Evolutionary conservation across 2,888 invertebrate species (phyloP).

Genomic region (Calephelis perditalis): DNA sequence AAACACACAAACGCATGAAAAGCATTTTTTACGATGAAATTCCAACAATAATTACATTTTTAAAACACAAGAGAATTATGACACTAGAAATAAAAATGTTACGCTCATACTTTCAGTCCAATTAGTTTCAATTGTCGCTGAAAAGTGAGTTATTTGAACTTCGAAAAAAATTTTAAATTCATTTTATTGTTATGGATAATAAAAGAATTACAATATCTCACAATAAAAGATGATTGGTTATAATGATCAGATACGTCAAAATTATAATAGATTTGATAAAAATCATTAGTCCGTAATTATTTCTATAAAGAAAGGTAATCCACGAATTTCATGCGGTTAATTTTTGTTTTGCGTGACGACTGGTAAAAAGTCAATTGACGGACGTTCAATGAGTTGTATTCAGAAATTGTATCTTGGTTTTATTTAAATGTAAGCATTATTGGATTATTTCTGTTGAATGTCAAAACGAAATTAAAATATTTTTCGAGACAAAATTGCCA

Average conservation of each 20-base stretch:
- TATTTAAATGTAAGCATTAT: conserved; percentile 2
- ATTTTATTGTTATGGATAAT: neutral
- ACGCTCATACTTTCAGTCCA: conserved; percentile 14
- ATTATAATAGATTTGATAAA: conserved; percentile 5
- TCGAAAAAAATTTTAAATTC: neutral
- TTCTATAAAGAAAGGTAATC: conserved; percentile 16
- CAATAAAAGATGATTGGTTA: neutral
- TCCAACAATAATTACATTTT: neutral
- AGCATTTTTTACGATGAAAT: neutral
- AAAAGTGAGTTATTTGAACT: neutral
- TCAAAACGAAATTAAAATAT: too few species aligned
- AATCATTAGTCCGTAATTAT: conserved; percentile 6
- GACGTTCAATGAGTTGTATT: conserved; percentile 33
- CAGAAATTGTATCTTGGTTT: conserved; percentile 24
- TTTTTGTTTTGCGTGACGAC: conserved; percentile 44
- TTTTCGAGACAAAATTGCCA: too few species aligned
- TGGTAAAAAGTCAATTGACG: conserved; percentile 36
- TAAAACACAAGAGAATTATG: neutral
- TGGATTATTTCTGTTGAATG: too few species aligned
- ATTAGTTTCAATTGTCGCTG: conserved; percentile 1
- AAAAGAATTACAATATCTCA: neutral
- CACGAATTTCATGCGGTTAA: conserved; percentile 32
- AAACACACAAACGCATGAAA: conserved; percentile 4
- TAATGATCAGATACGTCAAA: neutral
- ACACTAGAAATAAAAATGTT: conserved; percentile 5